phyloP scores from a whole-genome alignment of 2,888 invertebrate genomes.

The Meganola albula region DNA sequence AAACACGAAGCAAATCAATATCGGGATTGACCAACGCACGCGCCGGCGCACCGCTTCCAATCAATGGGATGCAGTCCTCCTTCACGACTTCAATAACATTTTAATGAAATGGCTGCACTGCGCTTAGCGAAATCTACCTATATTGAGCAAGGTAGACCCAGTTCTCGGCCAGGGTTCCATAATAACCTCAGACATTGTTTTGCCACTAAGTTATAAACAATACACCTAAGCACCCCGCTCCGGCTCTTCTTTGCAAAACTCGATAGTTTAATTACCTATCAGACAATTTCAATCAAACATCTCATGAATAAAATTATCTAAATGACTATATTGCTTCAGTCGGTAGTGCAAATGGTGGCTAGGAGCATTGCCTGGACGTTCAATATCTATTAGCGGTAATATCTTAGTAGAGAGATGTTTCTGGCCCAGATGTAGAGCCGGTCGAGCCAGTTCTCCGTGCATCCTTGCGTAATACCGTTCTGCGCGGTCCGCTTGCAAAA shows the following conservation, averaged over 20 bases:
- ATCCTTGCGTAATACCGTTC: conserved; percentile 66
- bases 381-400: conserved; percentile 72
- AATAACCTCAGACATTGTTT: no score
- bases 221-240: no score
- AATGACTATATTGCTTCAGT: conserved; percentile 11
- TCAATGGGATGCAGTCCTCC: conserved; percentile 69
- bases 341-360: conserved; percentile 17
- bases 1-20: conserved; percentile 64
- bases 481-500: conserved; percentile 60
- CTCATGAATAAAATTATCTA: no score
- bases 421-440: conserved; percentile 72
- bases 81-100: conserved; percentile 76
- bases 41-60: conserved; percentile 53
- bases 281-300: no score
- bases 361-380: conserved; percentile 44
- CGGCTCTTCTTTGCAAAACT: no score
- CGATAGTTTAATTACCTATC: no score
- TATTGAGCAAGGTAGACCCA: conserved; percentile 54
- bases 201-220: no score
- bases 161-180: conserved; percentile 39
- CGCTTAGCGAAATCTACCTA: conserved; percentile 66
- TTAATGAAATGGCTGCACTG: conserved; percentile 75
- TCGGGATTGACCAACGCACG: conserved; percentile 54
- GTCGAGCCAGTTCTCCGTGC: conserved; percentile 66
- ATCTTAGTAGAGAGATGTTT: conserved; percentile 68